These are phyloP conservation scores for Ophraella communa DNA, from an alignment of 2,888 invertebrate genomes.

Conservation along the genomic window DNA sequence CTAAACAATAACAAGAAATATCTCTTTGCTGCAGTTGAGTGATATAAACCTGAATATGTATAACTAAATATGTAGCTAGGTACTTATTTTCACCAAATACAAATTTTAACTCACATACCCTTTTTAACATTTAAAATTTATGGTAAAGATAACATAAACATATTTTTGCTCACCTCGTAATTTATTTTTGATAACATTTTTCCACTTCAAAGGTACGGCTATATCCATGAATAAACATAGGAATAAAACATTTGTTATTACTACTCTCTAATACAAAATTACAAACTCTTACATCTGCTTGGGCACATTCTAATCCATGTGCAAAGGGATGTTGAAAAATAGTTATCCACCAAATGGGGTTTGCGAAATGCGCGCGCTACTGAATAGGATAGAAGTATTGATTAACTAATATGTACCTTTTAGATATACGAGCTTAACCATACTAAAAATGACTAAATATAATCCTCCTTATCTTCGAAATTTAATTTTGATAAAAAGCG, in stretches of 20 bases:
- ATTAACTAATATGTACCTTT: neutral
- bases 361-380: constrained; percentile 15
- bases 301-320: neutral
- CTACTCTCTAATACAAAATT: neutral
- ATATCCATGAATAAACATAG: neutral
- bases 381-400: constrained; percentile 10
- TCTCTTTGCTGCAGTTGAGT: too few species aligned
- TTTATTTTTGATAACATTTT: neutral
- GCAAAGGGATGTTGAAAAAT: neutral
- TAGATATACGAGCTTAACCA: constrained; percentile 13
- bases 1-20: too few species aligned
- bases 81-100: neutral
- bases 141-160: neutral
- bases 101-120: neutral
- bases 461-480: constrained; percentile 5
- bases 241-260: neutral
- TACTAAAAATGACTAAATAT: constrained; percentile 2
- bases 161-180: neutral
- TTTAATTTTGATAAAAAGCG: neutral
- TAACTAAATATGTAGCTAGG: too few species aligned
- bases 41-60: too few species aligned
- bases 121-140: neutral
- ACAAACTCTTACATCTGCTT: constrained; percentile 8
- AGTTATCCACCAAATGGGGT: neutral
- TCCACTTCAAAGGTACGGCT: neutral